Percentiles rank a stretch among this genome's conserved stretches.
Evolutionary conservation across 1,140 invertebrate genomes (phyloP).

Genomic region (Anagrus nilaparvatae): DNA sequence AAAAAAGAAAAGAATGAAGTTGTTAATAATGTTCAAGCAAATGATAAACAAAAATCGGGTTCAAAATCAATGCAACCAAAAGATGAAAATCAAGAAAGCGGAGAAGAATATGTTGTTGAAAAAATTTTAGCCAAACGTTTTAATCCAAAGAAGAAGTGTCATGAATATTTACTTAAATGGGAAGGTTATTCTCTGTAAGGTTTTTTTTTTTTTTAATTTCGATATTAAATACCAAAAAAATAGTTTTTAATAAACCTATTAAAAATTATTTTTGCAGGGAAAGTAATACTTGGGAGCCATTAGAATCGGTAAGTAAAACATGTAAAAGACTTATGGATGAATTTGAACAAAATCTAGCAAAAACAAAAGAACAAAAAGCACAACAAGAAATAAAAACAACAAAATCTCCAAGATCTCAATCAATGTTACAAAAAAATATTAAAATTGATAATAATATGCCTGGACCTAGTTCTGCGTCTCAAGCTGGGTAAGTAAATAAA

Average conservation of each 20-base stretch:
- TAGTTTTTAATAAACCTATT: background rate
- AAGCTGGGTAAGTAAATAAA: conserved; percentile 27
- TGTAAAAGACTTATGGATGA: conserved; percentile 66
- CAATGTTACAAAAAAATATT: conserved; percentile 26
- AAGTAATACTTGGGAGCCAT: conserved; percentile 71
- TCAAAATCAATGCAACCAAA: conserved; percentile 35
- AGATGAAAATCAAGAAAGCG: conserved; percentile 39
- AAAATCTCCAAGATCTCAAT: conserved; percentile 25
- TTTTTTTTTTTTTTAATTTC: conserved; percentile 10
- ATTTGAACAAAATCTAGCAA: conserved; percentile 66
- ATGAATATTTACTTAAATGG: conserved; percentile 76
- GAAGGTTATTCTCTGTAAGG: conserved; percentile 63
- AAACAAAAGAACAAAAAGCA: conserved; percentile 60
- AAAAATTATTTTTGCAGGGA: conserved; percentile 41
- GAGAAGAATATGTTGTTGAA: conserved; percentile 58
- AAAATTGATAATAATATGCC: conserved; percentile 33
- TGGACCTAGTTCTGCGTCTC: conserved; percentile 35
- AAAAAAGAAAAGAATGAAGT: conserved; percentile 26
- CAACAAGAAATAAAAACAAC: conserved; percentile 38
- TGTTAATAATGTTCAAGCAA: conserved; percentile 21
- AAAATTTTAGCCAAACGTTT: conserved; percentile 71
- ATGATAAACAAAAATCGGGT: conserved; percentile 32
- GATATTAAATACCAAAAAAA: background rate
- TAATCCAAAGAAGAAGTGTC: conserved; percentile 63
- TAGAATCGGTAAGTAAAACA: conserved; percentile 52